These are phyloP conservation scores for Nemapogon koenigi DNA, from an alignment of 2,888 invertebrate species.

Conservation along the genomic window DNA sequence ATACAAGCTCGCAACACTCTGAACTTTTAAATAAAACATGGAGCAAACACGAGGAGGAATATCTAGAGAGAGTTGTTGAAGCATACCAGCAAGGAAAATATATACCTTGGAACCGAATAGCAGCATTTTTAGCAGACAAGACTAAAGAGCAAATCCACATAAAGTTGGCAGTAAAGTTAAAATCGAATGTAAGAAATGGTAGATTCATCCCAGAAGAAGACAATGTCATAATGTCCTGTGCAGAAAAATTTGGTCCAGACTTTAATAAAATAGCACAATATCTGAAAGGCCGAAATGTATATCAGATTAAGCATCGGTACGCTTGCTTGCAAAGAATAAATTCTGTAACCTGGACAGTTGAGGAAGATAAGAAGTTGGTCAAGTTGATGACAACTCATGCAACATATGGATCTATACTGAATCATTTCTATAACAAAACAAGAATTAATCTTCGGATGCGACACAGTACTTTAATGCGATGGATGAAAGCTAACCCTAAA, in stretches of 20 bases:
- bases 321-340: conserved; percentile 44
- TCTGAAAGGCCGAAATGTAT: conserved; percentile 67
- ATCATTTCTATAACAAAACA: conserved; percentile 57
- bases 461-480: conserved; percentile 56
- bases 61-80: conserved; percentile 68
- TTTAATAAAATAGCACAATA: conserved; percentile 65
- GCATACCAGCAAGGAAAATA: conserved; percentile 67
- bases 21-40: conserved; percentile 64
- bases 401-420: conserved; percentile 31
- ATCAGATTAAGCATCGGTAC: conserved; percentile 69
- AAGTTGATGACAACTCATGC: conserved; percentile 56
- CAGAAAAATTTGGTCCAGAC: conserved; percentile 66
- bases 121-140: conserved; percentile 66
- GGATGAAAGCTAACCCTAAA: conserved; percentile 53
- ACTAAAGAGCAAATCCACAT: conserved; percentile 72
- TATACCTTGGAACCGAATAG: conserved; percentile 78
- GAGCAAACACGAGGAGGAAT: conserved; percentile 72
- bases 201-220: conserved; percentile 74
- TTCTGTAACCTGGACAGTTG: conserved; percentile 65
- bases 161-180: conserved; percentile 46
- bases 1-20: conserved; percentile 46
- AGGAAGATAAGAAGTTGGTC: conserved; percentile 68
- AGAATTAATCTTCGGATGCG: conserved; percentile 68
- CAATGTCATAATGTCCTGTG: conserved; percentile 65
- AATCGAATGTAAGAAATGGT: conserved; percentile 59